Evolutionary conservation across 2,113 vertebrate genomes (phyloP).

Genomic region (Platanista minor): DNA sequence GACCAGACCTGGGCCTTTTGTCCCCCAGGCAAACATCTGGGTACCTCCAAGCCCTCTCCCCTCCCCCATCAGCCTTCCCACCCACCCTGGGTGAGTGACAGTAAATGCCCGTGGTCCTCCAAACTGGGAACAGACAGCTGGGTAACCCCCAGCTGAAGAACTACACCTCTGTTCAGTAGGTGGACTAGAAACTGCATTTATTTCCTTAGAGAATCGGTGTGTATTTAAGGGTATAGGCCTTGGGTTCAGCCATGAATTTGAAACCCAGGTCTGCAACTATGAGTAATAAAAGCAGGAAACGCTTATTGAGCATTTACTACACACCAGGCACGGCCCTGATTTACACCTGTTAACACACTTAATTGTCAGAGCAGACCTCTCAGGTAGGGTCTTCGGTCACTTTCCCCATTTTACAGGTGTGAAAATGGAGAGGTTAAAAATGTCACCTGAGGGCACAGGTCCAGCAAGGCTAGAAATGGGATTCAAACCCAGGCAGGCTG

Average conservation of each 20-base stretch:
- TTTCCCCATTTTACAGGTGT: background rate
- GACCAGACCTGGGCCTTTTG: background rate
- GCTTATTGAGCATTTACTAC: background rate
- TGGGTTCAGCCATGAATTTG: background rate
- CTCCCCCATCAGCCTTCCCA: fast-evolving
- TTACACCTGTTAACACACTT: background rate
- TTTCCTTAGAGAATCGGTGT: background rate
- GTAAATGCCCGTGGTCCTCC: background rate
- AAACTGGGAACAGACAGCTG: background rate
- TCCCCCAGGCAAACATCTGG: background rate
- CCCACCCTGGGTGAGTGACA: background rate
- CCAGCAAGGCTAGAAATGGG: background rate
- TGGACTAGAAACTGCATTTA: fast-evolving
- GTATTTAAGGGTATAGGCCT: background rate
- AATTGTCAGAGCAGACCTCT: background rate
- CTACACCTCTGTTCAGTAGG: background rate
- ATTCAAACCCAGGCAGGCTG: background rate
- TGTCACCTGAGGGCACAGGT: background rate
- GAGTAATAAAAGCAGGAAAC: background rate
- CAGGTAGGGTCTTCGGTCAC: fast-evolving
- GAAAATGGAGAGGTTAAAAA: background rate
- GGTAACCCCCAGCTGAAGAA: background rate
- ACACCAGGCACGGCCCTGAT: background rate
- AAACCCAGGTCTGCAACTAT: background rate
- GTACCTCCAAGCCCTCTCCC: background rate